Conservation (phyloP, 2,113 vertebrate species). For the Odontophorus gujanensis region DNA sequence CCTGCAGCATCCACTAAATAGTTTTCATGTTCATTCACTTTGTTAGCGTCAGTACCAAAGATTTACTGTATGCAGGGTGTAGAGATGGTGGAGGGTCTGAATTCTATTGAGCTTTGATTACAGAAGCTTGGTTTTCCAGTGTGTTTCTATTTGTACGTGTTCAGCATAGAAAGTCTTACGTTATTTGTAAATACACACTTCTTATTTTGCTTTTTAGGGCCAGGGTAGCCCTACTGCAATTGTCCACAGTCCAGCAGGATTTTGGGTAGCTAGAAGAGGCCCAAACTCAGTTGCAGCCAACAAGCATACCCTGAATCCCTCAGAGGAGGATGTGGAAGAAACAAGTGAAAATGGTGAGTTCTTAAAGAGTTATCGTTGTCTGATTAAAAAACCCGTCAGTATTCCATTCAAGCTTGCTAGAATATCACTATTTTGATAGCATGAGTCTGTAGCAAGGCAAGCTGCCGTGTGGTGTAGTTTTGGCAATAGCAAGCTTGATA, state of each 20-base stretch:
- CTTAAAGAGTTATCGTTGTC: not conserved
- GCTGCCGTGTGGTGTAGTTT: not conserved
- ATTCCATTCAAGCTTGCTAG: not conserved
- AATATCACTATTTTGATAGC: not conserved
- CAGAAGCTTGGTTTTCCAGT: not conserved
- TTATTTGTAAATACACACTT: not conserved
- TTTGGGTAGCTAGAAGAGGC: constrained; percentile 76
- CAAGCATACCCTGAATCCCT: constrained; percentile 78
- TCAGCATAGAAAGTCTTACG: not conserved
- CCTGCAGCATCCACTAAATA: not conserved
- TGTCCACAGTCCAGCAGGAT: constrained; percentile 74
- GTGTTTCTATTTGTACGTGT: not conserved
- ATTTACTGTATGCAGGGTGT: not conserved
- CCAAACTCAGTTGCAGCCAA: constrained; percentile 62
- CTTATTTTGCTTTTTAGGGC: constrained; percentile 65
- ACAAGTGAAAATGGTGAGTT: constrained; percentile 78
- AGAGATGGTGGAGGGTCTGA: not conserved
- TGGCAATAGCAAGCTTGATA: not conserved
- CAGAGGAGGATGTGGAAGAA: constrained; percentile 80
- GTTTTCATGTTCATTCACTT: not conserved
- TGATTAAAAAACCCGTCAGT: not conserved
- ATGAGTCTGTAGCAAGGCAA: not conserved
- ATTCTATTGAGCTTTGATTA: not conserved
- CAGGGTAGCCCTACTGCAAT: constrained; percentile 66
- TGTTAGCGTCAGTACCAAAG: constrained; percentile 36